Conservation (phyloP, 2,797 vertebrate genomes). For the Bradypodion pumilum region DNA sequence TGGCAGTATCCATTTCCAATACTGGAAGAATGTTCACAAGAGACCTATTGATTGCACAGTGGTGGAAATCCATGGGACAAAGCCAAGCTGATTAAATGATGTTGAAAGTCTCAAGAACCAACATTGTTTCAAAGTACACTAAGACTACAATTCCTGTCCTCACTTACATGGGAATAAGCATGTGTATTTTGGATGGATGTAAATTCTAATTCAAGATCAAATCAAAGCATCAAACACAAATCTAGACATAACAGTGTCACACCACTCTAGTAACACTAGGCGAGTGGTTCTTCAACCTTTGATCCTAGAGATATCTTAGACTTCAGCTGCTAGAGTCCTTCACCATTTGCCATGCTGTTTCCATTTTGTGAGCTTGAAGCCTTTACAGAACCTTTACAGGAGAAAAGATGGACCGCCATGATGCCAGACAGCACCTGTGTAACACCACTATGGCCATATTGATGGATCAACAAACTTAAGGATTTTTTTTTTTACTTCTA, state of each 20-base stretch:
- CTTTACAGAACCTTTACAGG: too few relatives aligned
- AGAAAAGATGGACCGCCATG: too few relatives aligned
- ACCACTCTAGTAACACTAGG: too few relatives aligned
- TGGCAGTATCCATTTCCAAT: conserved; percentile 70
- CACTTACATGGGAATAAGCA: neutral
- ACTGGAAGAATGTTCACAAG: conserved; percentile 67
- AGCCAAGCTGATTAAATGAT: conserved; percentile 77
- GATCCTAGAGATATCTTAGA: too few relatives aligned
- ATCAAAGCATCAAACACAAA: conserved; percentile 4
- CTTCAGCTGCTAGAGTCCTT: too few relatives aligned
- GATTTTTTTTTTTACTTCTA: conserved; percentile 32
- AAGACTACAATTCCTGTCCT: neutral
- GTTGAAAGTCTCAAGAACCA: conserved; percentile 11
- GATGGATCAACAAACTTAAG: neutral
- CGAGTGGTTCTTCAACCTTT: too few relatives aligned
- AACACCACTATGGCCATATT: too few relatives aligned
- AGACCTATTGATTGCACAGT: conserved; percentile 63
- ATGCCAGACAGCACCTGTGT: too few relatives aligned
- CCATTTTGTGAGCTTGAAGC: too few relatives aligned
- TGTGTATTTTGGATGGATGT: conserved; percentile 20
- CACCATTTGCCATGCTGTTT: too few relatives aligned
- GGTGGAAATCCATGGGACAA: conserved; percentile 67
- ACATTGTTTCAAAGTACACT: conserved; percentile 60
- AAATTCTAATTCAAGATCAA: conserved; percentile 4
- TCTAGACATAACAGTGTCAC: neutral